Conservation (phyloP, 2,797 vertebrate species). For the Emydoidea blandingii region DNA sequence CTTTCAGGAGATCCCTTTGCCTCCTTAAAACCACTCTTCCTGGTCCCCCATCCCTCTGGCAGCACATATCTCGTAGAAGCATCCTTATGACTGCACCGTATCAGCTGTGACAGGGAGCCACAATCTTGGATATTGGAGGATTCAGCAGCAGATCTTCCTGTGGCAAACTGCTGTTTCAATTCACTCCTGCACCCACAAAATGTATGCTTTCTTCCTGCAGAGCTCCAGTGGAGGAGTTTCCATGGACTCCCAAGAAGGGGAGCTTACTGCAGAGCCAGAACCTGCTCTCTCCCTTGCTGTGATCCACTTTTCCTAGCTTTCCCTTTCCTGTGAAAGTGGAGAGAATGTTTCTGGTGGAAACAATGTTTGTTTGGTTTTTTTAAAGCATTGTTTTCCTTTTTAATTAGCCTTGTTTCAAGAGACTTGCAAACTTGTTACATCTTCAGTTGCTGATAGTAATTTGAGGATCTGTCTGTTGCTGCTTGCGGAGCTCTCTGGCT, state of each 20-base stretch:
- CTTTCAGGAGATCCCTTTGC: not conserved
- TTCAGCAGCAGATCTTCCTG: not conserved
- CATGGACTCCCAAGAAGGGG: not conserved
- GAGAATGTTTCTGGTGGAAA: not conserved
- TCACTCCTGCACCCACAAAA: not conserved
- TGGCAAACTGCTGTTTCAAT: not conserved
- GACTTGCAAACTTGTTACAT: not conserved
- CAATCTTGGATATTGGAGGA: not conserved
- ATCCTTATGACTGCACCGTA: not conserved
- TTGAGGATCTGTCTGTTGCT: not conserved
- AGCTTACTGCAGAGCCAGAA: not conserved
- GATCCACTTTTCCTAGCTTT: not conserved
- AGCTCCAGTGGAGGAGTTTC: not conserved
- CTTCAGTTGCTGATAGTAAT: not conserved
- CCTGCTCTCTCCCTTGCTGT: accelerated
- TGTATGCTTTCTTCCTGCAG: not conserved
- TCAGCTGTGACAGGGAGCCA: not conserved
- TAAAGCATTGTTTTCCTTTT: not conserved
- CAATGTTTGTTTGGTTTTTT: not conserved
- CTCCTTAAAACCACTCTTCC: not conserved
- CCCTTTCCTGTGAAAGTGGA: not conserved
- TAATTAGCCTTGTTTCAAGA: not conserved
- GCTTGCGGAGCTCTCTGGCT: not conserved
- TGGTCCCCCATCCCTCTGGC: not conserved
- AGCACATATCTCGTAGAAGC: not conserved